A percentile compares a stretch with the other conserved stretches of the same genome.
Conservation (phyloP, 2,797 vertebrate species). For the Trachops cirrhosus region DNA sequence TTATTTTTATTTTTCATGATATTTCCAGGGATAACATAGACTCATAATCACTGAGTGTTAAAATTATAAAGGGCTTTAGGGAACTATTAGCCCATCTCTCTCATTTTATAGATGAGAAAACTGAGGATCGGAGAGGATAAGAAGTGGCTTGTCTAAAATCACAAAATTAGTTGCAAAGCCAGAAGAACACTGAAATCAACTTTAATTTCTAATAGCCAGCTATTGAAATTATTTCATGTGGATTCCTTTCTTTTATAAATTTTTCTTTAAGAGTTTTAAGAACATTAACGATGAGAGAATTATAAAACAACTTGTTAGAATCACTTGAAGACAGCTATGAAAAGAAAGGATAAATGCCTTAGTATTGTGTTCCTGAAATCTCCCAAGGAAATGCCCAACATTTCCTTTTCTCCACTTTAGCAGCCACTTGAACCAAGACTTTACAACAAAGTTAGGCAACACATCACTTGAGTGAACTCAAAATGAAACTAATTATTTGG, state of each 20-base stretch:
- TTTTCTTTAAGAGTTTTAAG: not conserved
- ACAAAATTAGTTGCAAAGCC: not conserved
- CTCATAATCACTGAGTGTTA: conserved; percentile 5
- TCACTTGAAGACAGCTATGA: not conserved
- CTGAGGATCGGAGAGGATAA: not conserved
- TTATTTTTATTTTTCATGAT: conserved; percentile 58
- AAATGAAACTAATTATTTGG: not conserved
- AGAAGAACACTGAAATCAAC: not conserved
- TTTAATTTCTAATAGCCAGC: not conserved
- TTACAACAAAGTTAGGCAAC: not conserved
- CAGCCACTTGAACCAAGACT: not conserved
- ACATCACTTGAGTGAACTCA: not conserved
- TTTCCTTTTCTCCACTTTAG: not conserved
- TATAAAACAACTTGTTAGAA: not conserved
- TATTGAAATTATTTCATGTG: not conserved
- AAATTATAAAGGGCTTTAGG: not conserved
- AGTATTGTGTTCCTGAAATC: not conserved
- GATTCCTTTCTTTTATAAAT: not conserved
- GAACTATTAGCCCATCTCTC: not conserved
- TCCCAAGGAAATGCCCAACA: not conserved
- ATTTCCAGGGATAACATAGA: conserved; percentile 40
- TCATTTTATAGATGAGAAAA: conserved; percentile 40
- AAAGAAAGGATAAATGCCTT: not conserved
- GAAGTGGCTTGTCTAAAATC: not conserved
- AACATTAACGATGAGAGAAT: not conserved